These are phyloP conservation scores for Lepidonotus clava DNA, from an alignment of 2,888 invertebrate species.

Conservation along the genomic window DNA sequence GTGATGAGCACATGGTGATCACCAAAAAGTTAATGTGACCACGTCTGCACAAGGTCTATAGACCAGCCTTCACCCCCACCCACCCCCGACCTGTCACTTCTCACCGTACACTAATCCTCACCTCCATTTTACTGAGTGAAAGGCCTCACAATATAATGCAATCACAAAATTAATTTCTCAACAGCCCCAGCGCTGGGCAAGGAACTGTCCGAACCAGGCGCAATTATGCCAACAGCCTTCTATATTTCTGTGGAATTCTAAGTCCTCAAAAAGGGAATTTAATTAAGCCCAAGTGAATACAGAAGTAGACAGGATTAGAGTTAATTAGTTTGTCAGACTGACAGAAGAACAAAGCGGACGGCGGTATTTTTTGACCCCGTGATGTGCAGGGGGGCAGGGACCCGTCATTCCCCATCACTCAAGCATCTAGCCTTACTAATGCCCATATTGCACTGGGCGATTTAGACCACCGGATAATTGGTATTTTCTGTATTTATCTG, in stretches of 20 bases:
- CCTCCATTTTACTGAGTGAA: no score
- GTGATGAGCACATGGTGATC: no score
- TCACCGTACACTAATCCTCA: no score
- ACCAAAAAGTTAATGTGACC: no score
- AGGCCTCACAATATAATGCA: neutral
- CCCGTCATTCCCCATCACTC: neutral
- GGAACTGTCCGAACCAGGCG: neutral
- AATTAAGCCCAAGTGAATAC: neutral
- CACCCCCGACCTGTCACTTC: no score
- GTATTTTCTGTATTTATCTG: no score
- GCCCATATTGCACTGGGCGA: no score
- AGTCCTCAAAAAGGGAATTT: neutral
- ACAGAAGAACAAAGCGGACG: neutral
- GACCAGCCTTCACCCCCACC: no score
- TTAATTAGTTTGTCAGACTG: neutral
- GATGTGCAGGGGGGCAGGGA: neutral
- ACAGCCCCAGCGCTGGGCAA: neutral
- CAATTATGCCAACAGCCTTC: neutral
- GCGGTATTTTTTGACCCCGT: neutral
- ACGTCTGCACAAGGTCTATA: no score
- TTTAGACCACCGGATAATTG: no score
- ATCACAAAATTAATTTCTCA: conserved; percentile 17
- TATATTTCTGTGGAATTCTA: neutral
- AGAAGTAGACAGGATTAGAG: neutral
- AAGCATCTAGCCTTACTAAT: no score